Evolutionary conservation across 2,797 vertebrate genomes (phyloP), one percentile per base, ranked within the genome.

Genomic region (Cynopterus sphinx): DNA sequence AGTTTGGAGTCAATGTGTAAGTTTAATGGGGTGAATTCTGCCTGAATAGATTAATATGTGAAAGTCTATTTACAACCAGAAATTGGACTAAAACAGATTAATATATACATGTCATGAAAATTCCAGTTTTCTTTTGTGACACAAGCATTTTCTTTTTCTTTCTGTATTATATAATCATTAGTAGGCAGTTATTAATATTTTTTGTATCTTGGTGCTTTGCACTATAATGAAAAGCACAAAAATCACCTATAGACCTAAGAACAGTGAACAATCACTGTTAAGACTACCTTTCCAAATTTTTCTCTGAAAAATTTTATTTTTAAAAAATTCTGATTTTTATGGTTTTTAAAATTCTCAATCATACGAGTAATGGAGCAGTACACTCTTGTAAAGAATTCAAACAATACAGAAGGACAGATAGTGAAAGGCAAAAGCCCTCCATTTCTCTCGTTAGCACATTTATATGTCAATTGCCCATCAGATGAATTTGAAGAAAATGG

Each of bases 371-470:
- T 75, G 2, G 59, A 31, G 3, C 1, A 24, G 21, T 41, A 43
- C 33, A 36, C 36, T 74, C 49, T 83, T 79, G 1, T 87, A 57
- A 87, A 89, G 28, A 71, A 65, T 49, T 87, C 68, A 89, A 33
- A 46, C 26, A 61, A 31, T 55, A 5, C 13, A 57, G 1, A 74
- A 63, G 11, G 68, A 12, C 17, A 84, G 33, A 39, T 7, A 57
- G 6, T 36, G 41, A 78, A 81, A 70, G 46, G 11, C 8, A 24
- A 78, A 92, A 93, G 24, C n/a, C 31, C n/a, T 73, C 53, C 5
- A 19, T 68, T 87, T 95, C 28, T 90, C 53, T 94, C 33, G 55
- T 91, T 59, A 79, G 22, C 82, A 68, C 33, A 84, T 93, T 94
- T 94, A 36, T 65, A 43, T 68, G 26, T 92, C 36, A 53, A 0